These are phyloP conservation scores for Phallusia fumigata DNA, from an alignment of 23 tunicate species.

Conservation along the genomic window DNA sequence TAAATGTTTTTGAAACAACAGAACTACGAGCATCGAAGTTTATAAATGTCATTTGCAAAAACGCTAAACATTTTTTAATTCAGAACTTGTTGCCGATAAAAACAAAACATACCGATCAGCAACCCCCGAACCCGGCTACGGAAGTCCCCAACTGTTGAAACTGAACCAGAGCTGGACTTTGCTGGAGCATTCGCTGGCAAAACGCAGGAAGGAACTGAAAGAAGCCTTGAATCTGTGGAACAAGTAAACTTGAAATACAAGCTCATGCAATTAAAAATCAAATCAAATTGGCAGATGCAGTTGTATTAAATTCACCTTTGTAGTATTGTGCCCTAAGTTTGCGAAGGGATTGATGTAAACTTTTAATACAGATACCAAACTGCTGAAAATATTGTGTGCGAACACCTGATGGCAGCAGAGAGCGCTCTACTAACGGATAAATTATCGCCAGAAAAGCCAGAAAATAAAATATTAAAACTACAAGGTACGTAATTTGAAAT, in stretches of 20 bases:
- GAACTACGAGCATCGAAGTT: too few relatives aligned
- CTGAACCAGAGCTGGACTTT: slow-evolving; percentile 70
- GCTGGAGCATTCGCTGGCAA: slow-evolving; percentile 65
- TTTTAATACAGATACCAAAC: slow-evolving; percentile 23
- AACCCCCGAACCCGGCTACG: slow-evolving; percentile 71
- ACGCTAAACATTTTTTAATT: background rate
- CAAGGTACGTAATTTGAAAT: background rate
- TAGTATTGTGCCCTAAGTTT: too few relatives aligned
- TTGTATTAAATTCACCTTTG: too few relatives aligned
- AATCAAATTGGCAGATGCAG: too few relatives aligned
- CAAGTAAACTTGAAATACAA: slow-evolving; percentile 54
- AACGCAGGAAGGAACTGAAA: slow-evolving; percentile 21
- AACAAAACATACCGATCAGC: slow-evolving; percentile 25
- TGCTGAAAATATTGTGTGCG: slow-evolving; percentile 34
- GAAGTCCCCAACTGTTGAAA: slow-evolving; percentile 49
- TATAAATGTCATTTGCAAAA: too few relatives aligned
- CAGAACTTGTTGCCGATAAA: slow-evolving; percentile 49
- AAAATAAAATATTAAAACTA: background rate
- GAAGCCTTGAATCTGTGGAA: slow-evolving; percentile 52
- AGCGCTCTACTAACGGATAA: slow-evolving; percentile 23
- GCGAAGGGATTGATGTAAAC: too few relatives aligned
- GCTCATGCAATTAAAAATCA: too few relatives aligned
- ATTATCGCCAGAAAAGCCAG: background rate
- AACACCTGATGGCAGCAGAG: slow-evolving; percentile 24
- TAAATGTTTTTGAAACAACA: background rate